Percentiles rank a stretch among this genome's conserved stretches.
Conservation (phyloP, 2,113 vertebrate genomes). For the western clawed frog (Xenopus tropicalis) region UCB_Xtro_10.0 CM004447.2:37019001-37019500, state of each 20-base stretch:
- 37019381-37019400: no score
- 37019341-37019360: no score
- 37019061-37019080: neutral
- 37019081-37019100: neutral
- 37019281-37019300: no score
- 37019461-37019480: no score
- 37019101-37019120: neutral
- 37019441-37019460: no score
- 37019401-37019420: no score
- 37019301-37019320: no score
- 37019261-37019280: neutral
- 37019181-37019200: neutral
- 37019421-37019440: no score
- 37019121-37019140: neutral
- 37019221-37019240: neutral
- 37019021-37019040: no score
- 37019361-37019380: no score
- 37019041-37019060: neutral
- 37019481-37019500: no score
- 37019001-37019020: neutral
- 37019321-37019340: no score
- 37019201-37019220: neutral
- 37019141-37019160: neutral
- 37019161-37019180: neutral
- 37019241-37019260: conserved; percentile 20